These are phyloP conservation scores for Drosophila insularis DNA, from an alignment of 1,140 invertebrate genomes.

Conservation along the genomic window DNA sequence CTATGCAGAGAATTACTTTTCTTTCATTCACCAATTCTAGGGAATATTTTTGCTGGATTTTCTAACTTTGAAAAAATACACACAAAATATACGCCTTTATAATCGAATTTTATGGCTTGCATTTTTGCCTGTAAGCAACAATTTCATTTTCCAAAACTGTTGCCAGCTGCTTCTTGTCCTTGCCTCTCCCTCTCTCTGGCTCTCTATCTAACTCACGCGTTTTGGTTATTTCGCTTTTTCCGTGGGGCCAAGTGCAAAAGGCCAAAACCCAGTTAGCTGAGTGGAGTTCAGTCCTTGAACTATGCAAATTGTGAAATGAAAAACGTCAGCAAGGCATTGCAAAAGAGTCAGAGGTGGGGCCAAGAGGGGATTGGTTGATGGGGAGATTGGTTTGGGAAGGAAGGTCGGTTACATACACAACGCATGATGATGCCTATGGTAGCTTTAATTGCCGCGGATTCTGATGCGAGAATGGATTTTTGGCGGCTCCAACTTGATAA, in stretches of 20 bases:
- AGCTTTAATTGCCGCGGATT: slow-evolving; percentile 64
- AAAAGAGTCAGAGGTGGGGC: background rate
- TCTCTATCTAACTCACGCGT: background rate
- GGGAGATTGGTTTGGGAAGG: no score
- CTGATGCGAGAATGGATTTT: slow-evolving; percentile 52
- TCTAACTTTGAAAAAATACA: no score
- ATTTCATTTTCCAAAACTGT: slow-evolving; percentile 58
- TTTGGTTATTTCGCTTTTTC: slow-evolving; percentile 7
- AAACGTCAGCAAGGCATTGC: slow-evolving; percentile 36
- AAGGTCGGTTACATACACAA: slow-evolving; percentile 13
- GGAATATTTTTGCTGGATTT: slow-evolving; percentile 2
- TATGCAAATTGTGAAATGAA: slow-evolving; percentile 75
- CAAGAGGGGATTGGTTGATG: background rate
- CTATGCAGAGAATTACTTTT: slow-evolving; percentile 6
- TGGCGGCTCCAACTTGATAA: slow-evolving; percentile 55
- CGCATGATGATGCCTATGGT: slow-evolving; percentile 47
- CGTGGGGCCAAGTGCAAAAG: slow-evolving; percentile 13
- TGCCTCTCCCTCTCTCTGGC: background rate
- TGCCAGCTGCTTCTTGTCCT: slow-evolving; percentile 35
- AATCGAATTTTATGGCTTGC: slow-evolving; percentile 65
- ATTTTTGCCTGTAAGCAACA: slow-evolving; percentile 57
- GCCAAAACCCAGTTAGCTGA: slow-evolving; percentile 54
- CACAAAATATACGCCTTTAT: slow-evolving; percentile 24
- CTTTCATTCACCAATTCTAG: slow-evolving; percentile 13
- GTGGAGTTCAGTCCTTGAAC: slow-evolving; percentile 62